A percentile compares a stretch with the other conserved stretches of the same genome.
Conservation (phyloP, 2,888 invertebrate genomes). For the Mimumesa dahlbomi region DNA sequence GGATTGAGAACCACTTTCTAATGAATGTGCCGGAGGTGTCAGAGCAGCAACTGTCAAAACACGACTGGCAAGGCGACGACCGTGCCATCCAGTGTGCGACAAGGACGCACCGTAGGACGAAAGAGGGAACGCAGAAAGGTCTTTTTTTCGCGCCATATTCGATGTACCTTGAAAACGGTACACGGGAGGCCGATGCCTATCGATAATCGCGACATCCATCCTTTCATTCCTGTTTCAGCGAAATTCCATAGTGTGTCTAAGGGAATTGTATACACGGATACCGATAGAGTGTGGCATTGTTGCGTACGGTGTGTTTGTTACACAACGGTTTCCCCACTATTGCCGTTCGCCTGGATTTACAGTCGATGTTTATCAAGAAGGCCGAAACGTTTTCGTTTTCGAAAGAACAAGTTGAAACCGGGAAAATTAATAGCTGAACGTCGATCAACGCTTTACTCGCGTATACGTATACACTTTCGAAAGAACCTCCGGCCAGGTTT, state of each 20-base stretch:
- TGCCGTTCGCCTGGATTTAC: constrained; percentile 38
- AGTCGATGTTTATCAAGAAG: constrained; percentile 51
- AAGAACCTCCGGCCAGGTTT: too few species aligned
- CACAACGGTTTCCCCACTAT: constrained; percentile 48
- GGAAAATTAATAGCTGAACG: constrained; percentile 35
- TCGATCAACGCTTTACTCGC: constrained; percentile 22
- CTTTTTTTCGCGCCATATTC: constrained; percentile 72
- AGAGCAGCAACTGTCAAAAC: constrained; percentile 81
- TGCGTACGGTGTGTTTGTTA: constrained; percentile 45
- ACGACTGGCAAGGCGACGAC: constrained; percentile 67
- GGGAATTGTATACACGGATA: constrained; percentile 15
- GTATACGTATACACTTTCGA: neutral
- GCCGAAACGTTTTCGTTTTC: constrained; percentile 19
- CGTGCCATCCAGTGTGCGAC: constrained; percentile 61
- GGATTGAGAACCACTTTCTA: constrained; percentile 78
- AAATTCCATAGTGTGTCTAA: constrained; percentile 56
- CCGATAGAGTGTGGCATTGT: constrained; percentile 37
- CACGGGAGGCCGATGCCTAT: constrained; percentile 70
- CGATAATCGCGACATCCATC: constrained; percentile 71
- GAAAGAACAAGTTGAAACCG: constrained; percentile 29
- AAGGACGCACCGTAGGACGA: constrained; percentile 50
- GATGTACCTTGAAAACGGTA: constrained; percentile 67
- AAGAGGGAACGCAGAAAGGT: constrained; percentile 46
- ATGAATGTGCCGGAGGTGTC: constrained; percentile 80
- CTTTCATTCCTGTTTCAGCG: constrained; percentile 46